Base-by-base conservation (phyloP, 2,113 vertebrate species). In the Syngnathus typhle region DNA sequence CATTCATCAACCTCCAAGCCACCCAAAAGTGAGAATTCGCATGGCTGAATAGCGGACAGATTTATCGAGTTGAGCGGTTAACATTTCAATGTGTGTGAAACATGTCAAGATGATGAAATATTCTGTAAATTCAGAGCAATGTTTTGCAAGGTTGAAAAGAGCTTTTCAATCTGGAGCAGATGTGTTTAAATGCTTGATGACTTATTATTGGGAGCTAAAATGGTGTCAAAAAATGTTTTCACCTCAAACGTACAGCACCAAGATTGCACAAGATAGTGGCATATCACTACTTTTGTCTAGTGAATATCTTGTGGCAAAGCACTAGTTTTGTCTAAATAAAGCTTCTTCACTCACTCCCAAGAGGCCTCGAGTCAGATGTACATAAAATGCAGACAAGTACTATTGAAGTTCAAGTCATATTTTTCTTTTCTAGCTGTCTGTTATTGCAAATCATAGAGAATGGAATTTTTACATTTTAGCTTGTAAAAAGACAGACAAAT, bases 41-140 rank as follows among this genome's bases (percentile, higher is more conserved):
- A 60, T 59, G 60, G 11, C 52, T 69, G 23, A 66, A 73, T 54
- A 36, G 54, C 44, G 72, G 51, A 74, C 1, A 5, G 60, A 37
- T 18, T 73, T 54, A 76, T 65, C 9, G 5, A 23, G 2, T 21
- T 44, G 46, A 74, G 70, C 66, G 65, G 79, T 71, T 55, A 70
- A 72, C 56, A 73, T 70, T 61, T 71, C 32, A 55, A 18, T 21
- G 11, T 76, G 67, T 68, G 76, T 73, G 11, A 13, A 62, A 46
- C 49, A 32, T 74, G 73, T 74, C 4, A 54, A 69, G 41, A 61
- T 82, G 75, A 83, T 77, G 77, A 79, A 79, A 81, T 58, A n/a
- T 37, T 44, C 7, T n/a, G 77, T 47, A 69, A 80, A 77, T 61
- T 62, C 19, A 5, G 23, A 39, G 44, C 46, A 43, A 80, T 70